A percentile compares a stretch with the other conserved stretches of the same genome.
Evolutionary conservation across 2,113 vertebrate genomes (phyloP).

Genomic region (Opisthocomus hoazin): DNA sequence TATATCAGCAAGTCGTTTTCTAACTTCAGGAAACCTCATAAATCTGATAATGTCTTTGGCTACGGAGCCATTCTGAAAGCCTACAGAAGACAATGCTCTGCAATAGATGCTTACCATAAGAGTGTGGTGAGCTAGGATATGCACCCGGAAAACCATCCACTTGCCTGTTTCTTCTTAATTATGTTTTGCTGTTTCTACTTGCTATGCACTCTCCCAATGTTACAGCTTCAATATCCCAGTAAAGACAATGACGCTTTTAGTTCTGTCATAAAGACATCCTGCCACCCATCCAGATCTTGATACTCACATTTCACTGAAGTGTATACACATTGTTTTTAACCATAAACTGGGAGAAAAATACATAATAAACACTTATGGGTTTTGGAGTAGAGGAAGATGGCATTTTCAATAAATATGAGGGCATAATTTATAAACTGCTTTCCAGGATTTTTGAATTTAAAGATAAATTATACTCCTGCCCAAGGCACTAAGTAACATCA

Average conservation of each 20-base stretch:
- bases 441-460: background rate
- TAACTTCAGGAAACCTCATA: background rate
- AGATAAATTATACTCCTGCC: background rate
- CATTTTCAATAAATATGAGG: background rate
- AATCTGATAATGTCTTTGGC: background rate
- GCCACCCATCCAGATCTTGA: background rate
- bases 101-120: background rate
- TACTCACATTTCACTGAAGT: background rate
- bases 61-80: background rate
- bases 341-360: background rate
- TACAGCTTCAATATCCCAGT: background rate
- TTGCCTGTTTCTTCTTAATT: background rate
- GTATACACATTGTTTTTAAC: background rate
- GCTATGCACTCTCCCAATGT: background rate
- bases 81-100: background rate
- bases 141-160: background rate
- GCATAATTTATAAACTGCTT: background rate
- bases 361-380: rapidly evolving
- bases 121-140: background rate
- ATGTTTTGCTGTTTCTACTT: background rate
- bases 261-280: background rate
- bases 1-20: background rate
- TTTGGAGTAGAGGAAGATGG: background rate
- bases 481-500: background rate
- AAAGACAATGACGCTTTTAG: background rate